Percentiles rank a stretch among this genome's conserved stretches.
Conservation (phyloP, 2,113 vertebrate species). For the Campylomormyrus numenius region DNA sequence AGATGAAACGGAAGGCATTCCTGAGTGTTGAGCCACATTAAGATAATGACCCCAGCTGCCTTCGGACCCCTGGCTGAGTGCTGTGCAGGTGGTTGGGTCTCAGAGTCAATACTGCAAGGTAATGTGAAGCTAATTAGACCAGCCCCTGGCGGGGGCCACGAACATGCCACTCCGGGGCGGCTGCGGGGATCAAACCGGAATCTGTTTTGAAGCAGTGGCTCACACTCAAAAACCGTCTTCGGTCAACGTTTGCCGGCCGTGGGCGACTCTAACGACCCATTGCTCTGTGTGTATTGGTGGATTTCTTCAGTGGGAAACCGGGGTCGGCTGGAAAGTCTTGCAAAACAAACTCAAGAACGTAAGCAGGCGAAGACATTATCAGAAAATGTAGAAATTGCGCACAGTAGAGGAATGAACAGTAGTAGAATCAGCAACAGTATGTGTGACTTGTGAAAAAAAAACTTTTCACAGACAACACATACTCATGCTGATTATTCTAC, state of each 20-base stretch:
- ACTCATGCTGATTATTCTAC: too few relatives aligned
- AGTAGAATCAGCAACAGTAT: neutral
- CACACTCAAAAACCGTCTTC: constrained; percentile 39
- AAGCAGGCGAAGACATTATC: neutral
- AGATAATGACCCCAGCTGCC: constrained; percentile 45
- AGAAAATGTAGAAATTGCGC: neutral
- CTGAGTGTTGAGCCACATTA: constrained; percentile 34
- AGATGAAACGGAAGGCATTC: constrained; percentile 46
- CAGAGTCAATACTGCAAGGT: constrained; percentile 43
- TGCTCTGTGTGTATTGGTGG: neutral
- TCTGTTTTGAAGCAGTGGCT: constrained; percentile 35
- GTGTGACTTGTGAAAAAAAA: neutral
- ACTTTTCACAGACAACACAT: too few relatives aligned
- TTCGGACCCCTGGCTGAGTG: constrained; percentile 40
- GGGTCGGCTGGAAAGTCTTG: neutral
- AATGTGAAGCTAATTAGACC: constrained; percentile 55
- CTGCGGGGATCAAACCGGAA: constrained; percentile 40
- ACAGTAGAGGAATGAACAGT: neutral
- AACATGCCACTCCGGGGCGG: constrained; percentile 29
- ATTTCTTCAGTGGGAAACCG: neutral
- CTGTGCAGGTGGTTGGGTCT: constrained; percentile 36
- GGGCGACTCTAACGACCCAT: neutral
- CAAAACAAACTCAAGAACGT: neutral
- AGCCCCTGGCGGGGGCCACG: constrained; percentile 41
- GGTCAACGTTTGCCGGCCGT: constrained; percentile 4